Evolutionary conservation across 2,888 invertebrate species (phyloP).

Genomic region (Machimus rusticus): DNA sequence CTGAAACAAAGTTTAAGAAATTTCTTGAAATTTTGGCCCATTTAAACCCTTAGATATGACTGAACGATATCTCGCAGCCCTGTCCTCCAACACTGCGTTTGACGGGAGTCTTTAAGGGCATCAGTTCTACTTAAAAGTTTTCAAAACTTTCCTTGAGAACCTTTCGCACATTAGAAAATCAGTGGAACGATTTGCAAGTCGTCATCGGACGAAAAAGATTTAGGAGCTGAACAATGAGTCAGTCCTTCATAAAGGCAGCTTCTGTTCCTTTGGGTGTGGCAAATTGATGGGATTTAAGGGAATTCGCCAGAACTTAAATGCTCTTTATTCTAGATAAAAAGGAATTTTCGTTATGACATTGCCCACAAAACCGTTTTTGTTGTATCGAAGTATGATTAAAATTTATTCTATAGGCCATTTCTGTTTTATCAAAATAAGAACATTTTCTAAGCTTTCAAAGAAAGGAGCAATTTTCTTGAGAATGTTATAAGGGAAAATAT

Average conservation of each 20-base stretch:
- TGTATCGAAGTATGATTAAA: background rate
- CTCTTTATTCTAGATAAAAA: background rate
- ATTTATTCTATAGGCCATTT: background rate
- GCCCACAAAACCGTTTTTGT: background rate
- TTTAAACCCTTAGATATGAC: background rate
- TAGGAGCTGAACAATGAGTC: background rate
- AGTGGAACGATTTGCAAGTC: background rate
- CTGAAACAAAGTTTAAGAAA: conserved; percentile 7
- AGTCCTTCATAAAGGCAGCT: background rate
- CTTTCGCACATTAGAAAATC: background rate
- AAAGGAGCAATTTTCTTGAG: background rate
- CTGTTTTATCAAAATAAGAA: background rate
- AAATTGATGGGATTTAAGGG: background rate
- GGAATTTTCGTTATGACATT: background rate
- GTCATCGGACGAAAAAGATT: background rate
- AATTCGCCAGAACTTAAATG: background rate
- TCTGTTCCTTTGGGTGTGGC: background rate
- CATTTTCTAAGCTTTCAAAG: background rate
- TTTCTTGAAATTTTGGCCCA: background rate
- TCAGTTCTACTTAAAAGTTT: background rate
- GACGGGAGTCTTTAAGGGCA: background rate
- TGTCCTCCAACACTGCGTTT: background rate
- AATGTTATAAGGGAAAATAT: background rate
- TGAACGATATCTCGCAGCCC: background rate
- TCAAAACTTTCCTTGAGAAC: background rate